phyloP scores from a whole-genome alignment of 2,113 vertebrate species.

The Phrynocephalus versicolor region DNA sequence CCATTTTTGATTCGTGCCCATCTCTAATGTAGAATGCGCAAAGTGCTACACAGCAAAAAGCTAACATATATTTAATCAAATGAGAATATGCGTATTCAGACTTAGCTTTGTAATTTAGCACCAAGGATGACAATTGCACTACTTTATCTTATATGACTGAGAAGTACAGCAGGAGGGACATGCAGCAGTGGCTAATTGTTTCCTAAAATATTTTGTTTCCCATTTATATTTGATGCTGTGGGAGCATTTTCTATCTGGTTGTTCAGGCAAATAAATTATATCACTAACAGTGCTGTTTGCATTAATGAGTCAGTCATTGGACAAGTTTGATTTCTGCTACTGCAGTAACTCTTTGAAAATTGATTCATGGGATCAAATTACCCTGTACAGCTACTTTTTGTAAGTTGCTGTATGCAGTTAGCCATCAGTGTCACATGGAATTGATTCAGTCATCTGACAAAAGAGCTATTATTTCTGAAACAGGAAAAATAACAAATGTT shows the following conservation, averaged over 20 bases:
- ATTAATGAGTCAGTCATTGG: conserved; percentile 16
- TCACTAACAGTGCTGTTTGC: conserved; percentile 3
- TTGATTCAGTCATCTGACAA: not conserved
- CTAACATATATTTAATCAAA: conserved; percentile 11
- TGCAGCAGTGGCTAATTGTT: not conserved
- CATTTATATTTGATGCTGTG: not conserved
- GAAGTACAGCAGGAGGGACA: not conserved
- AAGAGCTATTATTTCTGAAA: not conserved
- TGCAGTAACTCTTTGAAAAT: conserved; percentile 10
- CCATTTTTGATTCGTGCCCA: too few relatives aligned
- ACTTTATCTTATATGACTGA: not conserved
- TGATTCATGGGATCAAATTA: conserved; percentile 5
- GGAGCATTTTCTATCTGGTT: conserved; percentile 1
- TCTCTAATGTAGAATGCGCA: too few relatives aligned
- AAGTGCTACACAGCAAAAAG: not conserved
- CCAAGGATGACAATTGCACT: not conserved
- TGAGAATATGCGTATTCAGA: not conserved
- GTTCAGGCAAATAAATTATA: conserved; percentile 13
- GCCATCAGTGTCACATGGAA: not conserved
- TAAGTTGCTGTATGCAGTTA: not conserved
- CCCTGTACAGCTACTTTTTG: conserved; percentile 2
- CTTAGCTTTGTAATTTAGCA: not conserved
- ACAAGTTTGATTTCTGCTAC: conserved; percentile 4
- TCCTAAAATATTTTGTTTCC: conserved; percentile 10
- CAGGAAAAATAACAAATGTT: not conserved